A percentile compares a stretch with the other conserved stretches of the same genome.
These are phyloP conservation scores for Oryzias woworae DNA, from an alignment of 2,113 vertebrate genomes.

Conservation along the genomic window DNA sequence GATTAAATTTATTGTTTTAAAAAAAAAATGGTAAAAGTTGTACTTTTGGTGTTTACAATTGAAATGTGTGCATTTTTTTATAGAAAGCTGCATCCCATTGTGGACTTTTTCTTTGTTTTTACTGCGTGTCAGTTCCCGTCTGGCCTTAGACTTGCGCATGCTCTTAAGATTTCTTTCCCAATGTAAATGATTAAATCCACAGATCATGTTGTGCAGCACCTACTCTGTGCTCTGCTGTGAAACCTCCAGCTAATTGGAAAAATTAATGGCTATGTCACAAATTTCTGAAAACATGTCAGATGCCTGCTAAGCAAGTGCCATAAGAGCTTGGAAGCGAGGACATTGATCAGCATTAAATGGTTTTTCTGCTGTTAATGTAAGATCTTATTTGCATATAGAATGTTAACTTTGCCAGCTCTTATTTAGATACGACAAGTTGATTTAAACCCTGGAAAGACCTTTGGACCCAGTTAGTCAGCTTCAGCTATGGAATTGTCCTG, in stretches of 20 bases:
- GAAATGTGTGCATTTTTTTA: not conserved
- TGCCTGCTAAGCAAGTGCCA: not conserved
- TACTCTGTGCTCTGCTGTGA: not conserved
- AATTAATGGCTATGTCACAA: not conserved
- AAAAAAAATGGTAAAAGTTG: not conserved
- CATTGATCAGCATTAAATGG: not conserved
- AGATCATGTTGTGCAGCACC: not conserved
- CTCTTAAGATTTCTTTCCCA: not conserved
- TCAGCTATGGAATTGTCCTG: not conserved
- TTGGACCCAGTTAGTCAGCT: not conserved
- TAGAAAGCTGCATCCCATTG: not conserved
- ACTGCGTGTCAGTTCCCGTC: not conserved
- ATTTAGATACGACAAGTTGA: not conserved
- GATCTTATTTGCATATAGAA: not conserved
- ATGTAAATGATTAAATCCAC: not conserved
- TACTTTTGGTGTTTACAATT: not conserved
- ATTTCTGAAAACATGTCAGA: slow-evolving; percentile 2
- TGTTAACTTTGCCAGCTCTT: not conserved
- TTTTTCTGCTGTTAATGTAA: not conserved
- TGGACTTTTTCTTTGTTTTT: not conserved
- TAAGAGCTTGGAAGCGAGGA: no score
- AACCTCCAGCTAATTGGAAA: slow-evolving; percentile 2
- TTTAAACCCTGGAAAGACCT: not conserved
- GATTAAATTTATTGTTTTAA: not conserved
- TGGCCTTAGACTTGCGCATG: not conserved